A percentile compares a stretch with the other conserved stretches of the same genome.
Conservation (phyloP, 2,113 vertebrate species). For the Crotalus viridis region DNA sequence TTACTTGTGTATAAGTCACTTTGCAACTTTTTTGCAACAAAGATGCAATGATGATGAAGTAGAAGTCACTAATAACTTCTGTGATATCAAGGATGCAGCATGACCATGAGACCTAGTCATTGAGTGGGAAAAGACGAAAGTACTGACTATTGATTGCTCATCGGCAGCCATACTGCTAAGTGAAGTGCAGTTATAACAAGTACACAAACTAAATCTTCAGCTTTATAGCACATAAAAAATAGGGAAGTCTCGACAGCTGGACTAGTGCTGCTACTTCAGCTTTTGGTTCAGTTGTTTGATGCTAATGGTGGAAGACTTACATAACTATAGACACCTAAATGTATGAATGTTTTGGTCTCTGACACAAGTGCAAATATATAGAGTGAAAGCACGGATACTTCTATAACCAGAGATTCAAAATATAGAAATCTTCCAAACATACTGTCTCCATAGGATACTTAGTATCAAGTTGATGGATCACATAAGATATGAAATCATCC, state of each 20-base stretch:
- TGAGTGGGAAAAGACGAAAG: neutral
- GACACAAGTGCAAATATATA: neutral
- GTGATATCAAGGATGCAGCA: neutral
- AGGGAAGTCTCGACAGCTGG: neutral
- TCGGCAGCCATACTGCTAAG: neutral
- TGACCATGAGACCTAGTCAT: neutral
- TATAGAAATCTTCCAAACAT: neutral
- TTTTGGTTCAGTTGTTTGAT: neutral
- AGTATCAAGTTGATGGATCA: neutral
- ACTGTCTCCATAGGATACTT: neutral
- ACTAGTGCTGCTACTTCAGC: neutral
- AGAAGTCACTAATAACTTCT: neutral
- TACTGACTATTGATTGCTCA: neutral
- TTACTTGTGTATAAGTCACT: neutral
- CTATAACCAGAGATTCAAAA: neutral
- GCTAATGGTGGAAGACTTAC: neutral
- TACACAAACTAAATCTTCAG: neutral
- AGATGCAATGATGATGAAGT: neutral
- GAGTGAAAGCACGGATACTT: neutral
- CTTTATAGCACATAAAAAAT: neutral
- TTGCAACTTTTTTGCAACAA: neutral
- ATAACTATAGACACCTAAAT: neutral
- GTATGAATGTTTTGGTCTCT: neutral
- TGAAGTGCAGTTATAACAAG: neutral
- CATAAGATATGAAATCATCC: neutral